A percentile compares a stretch with the other conserved stretches of the same genome.
Evolutionary conservation across 2,888 invertebrate species (phyloP).

Genomic region (Beris chalybata): DNA sequence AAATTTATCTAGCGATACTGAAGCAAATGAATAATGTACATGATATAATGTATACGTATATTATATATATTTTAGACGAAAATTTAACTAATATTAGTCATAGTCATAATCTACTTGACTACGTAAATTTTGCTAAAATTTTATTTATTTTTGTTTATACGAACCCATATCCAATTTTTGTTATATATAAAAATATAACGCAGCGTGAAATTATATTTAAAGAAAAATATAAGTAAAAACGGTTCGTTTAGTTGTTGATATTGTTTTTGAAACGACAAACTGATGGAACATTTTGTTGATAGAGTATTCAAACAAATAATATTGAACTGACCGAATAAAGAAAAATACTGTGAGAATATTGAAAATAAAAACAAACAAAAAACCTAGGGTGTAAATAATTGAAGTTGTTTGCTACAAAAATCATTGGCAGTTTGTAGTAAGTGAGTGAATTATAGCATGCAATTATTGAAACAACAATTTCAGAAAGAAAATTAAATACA

Average conservation of each 20-base stretch:
- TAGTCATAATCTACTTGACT: conserved; percentile 44
- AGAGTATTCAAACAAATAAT: too few species aligned
- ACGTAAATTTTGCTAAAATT: conserved; percentile 41
- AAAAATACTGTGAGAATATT: too few species aligned
- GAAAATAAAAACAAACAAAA: too few species aligned
- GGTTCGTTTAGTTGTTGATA: conserved; percentile 4
- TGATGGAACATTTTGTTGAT: too few species aligned
- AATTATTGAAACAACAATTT: too few species aligned
- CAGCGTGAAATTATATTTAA: conserved; percentile 35
- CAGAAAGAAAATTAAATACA: too few species aligned
- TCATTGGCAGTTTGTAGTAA: too few species aligned
- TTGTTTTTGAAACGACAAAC: conserved; percentile 3
- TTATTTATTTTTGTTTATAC: conserved; percentile 17
- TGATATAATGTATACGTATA: conserved; percentile 16
- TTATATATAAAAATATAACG: conserved; percentile 19
- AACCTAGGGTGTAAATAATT: too few species aligned
- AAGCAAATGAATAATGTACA: conserved; percentile 32
- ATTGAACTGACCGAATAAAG: too few species aligned
- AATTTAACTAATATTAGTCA: conserved; percentile 36
- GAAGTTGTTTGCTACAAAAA: too few species aligned
- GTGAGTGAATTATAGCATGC: too few species aligned
- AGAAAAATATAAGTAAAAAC: conserved; percentile 19
- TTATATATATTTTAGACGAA: conserved; percentile 13
- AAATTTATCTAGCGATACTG: conserved; percentile 23
- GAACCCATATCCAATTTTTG: conserved; percentile 29